Evolutionary conservation across 2,797 vertebrate genomes (phyloP), one percentile per base, ranked within the genome.

Genomic region (Halcyon leucocephala): DNA sequence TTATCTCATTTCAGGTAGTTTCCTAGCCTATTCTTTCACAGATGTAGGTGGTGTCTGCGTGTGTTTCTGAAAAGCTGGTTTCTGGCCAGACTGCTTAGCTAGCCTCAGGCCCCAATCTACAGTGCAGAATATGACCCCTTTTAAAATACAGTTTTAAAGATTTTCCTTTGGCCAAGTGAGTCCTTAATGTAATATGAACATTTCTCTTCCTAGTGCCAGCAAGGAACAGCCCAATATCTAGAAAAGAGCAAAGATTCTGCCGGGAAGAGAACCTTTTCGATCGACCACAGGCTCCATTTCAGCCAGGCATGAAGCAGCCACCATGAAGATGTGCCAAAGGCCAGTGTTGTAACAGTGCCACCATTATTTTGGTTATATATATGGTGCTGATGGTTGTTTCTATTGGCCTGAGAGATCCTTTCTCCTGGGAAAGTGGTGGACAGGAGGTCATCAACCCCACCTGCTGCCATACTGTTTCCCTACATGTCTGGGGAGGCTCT

Each of bases 21-120:
- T 94, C 85, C 61, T 72, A 42, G 24, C 26, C 78, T 82, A 7
- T 41, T 77, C 66, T 95, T 77, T 39, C 46, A 15, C 49, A 67
- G 64, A 25, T 64, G 58, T 77, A 89, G 64, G 78, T 93, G 80
- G 55, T 84, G 44, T 73, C 25, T 70, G 12, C 69, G 46, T 69
- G 78, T 7, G 0, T 84, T 93, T 82, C 77, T 84, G 70, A 69
- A 72, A 44, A 66, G 25, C 37, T 95, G 74, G 16, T 82, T 95
- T 80, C 83, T 94, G 83, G 48, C 60, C 76, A 93, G 64, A 9
- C 37, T 80, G 55, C 82, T 88, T 74, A 86, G 51, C 17, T 81
- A 1, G 42, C 73, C 83, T 82, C 37, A 73, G 81, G 73, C 77
- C 35, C 19, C 49, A 67, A 39, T 29, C 21, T 41, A 33, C 72